Percentiles rank a stretch among this genome's conserved stretches.
Evolutionary conservation across 1,140 invertebrate species (phyloP).

Genomic region (Rhagoletis pomonella): DNA sequence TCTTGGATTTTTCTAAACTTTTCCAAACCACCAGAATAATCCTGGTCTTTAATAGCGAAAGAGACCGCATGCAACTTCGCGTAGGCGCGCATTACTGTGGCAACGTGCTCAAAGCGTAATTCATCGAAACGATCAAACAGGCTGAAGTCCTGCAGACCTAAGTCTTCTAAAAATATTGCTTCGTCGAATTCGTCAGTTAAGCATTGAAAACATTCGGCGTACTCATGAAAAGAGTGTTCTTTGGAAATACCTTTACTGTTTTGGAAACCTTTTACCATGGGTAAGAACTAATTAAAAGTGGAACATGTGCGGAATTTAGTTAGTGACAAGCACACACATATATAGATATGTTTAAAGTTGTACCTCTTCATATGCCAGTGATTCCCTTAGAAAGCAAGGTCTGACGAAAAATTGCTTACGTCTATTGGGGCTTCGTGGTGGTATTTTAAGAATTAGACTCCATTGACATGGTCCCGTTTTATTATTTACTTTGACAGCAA

Average conservation of each 20-base stretch:
- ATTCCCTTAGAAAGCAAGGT: slow-evolving; percentile 69
- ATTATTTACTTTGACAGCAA: slow-evolving; percentile 54
- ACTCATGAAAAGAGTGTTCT: slow-evolving; percentile 64
- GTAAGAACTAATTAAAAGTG: slow-evolving; percentile 63
- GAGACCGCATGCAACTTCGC: slow-evolving; percentile 77
- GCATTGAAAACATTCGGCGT: slow-evolving; percentile 73
- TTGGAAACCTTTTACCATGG: slow-evolving; percentile 69
- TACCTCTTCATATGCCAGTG: slow-evolving; percentile 67
- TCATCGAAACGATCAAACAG: slow-evolving; percentile 74
- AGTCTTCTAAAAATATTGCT: slow-evolving; percentile 77
- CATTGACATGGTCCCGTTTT: slow-evolving; percentile 26
- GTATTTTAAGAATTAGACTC: slow-evolving; percentile 66
- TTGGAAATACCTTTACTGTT: slow-evolving; percentile 61
- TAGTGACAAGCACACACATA: too few relatives aligned
- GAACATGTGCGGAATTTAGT: background rate
- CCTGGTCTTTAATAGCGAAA: slow-evolving; percentile 73
- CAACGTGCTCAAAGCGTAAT: slow-evolving; percentile 74
- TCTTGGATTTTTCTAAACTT: slow-evolving; percentile 67
- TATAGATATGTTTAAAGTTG: too few relatives aligned
- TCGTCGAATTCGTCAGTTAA: slow-evolving; percentile 71
- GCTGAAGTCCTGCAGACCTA: slow-evolving; percentile 72
- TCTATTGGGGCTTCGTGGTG: slow-evolving; percentile 64
- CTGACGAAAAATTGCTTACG: slow-evolving; percentile 68
- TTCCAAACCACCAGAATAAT: slow-evolving; percentile 60
- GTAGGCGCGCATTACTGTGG: slow-evolving; percentile 75